Conservation (phyloP, 2,888 invertebrate genomes). For the Teleiodes luculella region DNA sequence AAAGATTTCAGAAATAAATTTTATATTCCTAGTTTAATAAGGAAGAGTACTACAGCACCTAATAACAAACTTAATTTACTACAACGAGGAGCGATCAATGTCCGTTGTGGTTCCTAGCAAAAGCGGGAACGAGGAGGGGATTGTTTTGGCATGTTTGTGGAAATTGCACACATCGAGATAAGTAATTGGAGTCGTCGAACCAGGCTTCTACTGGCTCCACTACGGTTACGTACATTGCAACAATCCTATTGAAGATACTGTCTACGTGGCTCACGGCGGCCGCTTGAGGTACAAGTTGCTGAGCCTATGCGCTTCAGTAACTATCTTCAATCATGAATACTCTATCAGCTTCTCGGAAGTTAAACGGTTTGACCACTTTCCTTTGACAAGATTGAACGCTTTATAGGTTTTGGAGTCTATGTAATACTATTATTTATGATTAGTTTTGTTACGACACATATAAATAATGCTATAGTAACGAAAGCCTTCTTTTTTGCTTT, state of each 20-base stretch:
- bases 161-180: not conserved
- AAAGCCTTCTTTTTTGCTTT: too few relatives aligned
- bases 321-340: not conserved
- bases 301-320: conserved; percentile 3
- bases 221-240: conserved; percentile 1
- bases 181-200: conserved; percentile 4
- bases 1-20: too few relatives aligned
- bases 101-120: not conserved
- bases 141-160: not conserved
- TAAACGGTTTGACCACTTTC: not conserved
- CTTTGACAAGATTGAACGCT: not conserved
- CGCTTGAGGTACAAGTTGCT: not conserved
- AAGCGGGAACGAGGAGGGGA: not conserved
- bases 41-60: not conserved
- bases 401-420: not conserved
- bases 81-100: not conserved
- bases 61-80: not conserved
- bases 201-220: not conserved
- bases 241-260: conserved; percentile 6
- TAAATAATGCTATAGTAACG: too few relatives aligned
- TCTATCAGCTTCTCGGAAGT: not conserved
- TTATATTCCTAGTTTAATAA: too few relatives aligned
- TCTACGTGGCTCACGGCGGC: conserved; percentile 2
- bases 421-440: too few relatives aligned
- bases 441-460: too few relatives aligned